Conservation (phyloP, 2,113 vertebrate species). For the Onychostruthus taczanowskii region DNA sequence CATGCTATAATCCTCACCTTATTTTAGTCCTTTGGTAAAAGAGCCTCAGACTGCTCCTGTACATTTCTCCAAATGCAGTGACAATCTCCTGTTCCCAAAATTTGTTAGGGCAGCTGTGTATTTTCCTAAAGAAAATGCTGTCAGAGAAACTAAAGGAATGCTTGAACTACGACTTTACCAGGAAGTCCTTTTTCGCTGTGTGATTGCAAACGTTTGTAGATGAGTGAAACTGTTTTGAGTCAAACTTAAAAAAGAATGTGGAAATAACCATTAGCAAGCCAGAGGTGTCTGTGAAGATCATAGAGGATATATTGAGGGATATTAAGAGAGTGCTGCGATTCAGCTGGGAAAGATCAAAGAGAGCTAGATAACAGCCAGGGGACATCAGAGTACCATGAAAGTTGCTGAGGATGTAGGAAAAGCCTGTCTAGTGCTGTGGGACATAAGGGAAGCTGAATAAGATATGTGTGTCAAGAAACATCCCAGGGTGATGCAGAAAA, state of each 20-base stretch:
- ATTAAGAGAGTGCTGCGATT: background rate
- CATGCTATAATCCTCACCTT: background rate
- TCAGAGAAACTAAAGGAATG: background rate
- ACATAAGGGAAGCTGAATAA: background rate
- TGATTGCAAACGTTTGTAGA: background rate
- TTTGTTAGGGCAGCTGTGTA: background rate
- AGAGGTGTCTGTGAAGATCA: conserved; percentile 24
- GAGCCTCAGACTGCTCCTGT: background rate
- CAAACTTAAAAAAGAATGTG: background rate
- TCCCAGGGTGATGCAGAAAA: background rate
- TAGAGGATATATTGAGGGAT: background rate
- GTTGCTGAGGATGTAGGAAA: conserved; percentile 30
- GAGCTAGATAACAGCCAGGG: conserved; percentile 27
- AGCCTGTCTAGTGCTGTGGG: background rate
- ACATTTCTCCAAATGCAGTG: background rate
- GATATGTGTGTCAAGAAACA: background rate
- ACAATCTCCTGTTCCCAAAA: background rate
- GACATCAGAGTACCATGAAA: conserved; percentile 43
- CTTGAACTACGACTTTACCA: background rate
- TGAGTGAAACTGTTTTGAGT: background rate
- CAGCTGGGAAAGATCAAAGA: conserved; percentile 56
- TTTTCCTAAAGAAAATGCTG: background rate
- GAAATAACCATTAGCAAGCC: conserved; percentile 19
- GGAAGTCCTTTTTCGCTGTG: background rate
- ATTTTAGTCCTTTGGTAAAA: background rate